Evolutionary conservation across 1,140 invertebrate genomes (phyloP).

Genomic region (Drosophila quadrilineata): DNA sequence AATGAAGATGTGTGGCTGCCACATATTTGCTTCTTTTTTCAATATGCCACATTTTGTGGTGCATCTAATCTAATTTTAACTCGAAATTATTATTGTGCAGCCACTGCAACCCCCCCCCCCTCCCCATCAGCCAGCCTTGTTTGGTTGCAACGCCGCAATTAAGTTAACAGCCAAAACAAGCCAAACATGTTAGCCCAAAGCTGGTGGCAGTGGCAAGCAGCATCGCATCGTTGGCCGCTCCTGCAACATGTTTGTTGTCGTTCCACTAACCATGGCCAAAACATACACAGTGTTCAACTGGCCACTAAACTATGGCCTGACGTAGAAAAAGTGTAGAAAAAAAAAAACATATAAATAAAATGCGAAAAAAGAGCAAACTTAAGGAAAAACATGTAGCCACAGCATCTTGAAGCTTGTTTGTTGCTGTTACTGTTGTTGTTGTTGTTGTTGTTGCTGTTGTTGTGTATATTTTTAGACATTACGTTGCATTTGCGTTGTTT

Average conservation of each 20-base stretch:
- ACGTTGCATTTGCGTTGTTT: constrained; percentile 53
- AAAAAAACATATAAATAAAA: constrained; percentile 1
- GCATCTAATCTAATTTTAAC: constrained; percentile 76
- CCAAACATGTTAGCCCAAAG: constrained; percentile 62
- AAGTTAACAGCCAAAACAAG: constrained; percentile 54
- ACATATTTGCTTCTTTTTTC: neutral
- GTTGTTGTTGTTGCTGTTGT: constrained; percentile 12
- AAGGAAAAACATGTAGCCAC: constrained; percentile 31
- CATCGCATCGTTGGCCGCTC: constrained; percentile 13
- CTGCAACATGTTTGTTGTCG: constrained; percentile 26
- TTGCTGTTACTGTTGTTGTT: constrained; percentile 4
- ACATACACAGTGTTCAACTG: constrained; percentile 36
- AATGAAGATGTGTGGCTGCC: constrained; percentile 14
- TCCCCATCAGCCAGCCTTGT: constrained; percentile 37
- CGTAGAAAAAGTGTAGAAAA: constrained; percentile 63
- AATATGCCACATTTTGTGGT: too few species aligned
- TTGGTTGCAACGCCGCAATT: constrained; percentile 37
- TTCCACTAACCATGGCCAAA: constrained; percentile 67
- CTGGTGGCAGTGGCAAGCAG: constrained; percentile 25
- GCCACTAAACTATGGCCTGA: constrained; percentile 28
- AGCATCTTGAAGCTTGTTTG: constrained; percentile 34
- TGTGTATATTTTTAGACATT: constrained; percentile 67
- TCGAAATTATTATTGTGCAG: constrained; percentile 59
- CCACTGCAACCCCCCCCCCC: too few species aligned
- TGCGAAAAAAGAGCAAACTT: constrained; percentile 6